phyloP scores from a whole-genome alignment of 2,797 vertebrate genomes.

The Etheostoma nigrum region DNA sequence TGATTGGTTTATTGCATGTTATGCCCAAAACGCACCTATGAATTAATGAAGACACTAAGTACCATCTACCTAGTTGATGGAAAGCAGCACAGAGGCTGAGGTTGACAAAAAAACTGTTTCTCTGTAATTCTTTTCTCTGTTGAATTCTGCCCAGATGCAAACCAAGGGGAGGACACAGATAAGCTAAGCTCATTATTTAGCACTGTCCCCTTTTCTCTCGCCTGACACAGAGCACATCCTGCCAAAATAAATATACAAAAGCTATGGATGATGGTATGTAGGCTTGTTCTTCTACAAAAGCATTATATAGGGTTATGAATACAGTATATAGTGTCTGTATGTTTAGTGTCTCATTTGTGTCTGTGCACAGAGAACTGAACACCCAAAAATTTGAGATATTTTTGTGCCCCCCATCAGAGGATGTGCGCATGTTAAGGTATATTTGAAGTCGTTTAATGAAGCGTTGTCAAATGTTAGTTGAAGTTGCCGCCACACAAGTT shows the following conservation, averaged over 20 bases:
- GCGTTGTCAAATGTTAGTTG: conserved; percentile 79
- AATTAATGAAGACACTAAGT: no score
- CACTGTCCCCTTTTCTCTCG: conserved; percentile 10
- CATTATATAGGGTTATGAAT: conserved; percentile 31
- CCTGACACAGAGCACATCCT: conserved; percentile 21
- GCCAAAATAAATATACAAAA: conserved; percentile 35
- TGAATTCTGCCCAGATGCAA: conserved; percentile 45
- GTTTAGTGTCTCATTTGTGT: conserved; percentile 35
- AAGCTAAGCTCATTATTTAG: conserved; percentile 40
- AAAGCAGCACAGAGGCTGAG: conserved; percentile 10
- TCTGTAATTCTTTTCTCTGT: conserved; percentile 13
- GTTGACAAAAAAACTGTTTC: neutral
- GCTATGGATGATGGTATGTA: conserved; percentile 16
- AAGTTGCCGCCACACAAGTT: conserved; percentile 83
- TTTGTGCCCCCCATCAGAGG: conserved; percentile 68
- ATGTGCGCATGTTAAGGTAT: conserved; percentile 79
- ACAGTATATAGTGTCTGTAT: conserved; percentile 24
- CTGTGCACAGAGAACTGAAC: conserved; percentile 39
- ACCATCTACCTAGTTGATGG: conserved; percentile 1
- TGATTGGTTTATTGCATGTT: no score
- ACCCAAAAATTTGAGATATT: conserved; percentile 68
- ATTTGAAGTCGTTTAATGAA: conserved; percentile 87
- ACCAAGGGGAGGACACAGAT: conserved; percentile 37
- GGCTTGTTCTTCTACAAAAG: conserved; percentile 10
- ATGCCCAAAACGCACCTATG: no score